These are phyloP conservation scores for Hippopotamyrus pictus DNA, from an alignment of 2,797 vertebrate genomes.

Conservation along the genomic window DNA sequence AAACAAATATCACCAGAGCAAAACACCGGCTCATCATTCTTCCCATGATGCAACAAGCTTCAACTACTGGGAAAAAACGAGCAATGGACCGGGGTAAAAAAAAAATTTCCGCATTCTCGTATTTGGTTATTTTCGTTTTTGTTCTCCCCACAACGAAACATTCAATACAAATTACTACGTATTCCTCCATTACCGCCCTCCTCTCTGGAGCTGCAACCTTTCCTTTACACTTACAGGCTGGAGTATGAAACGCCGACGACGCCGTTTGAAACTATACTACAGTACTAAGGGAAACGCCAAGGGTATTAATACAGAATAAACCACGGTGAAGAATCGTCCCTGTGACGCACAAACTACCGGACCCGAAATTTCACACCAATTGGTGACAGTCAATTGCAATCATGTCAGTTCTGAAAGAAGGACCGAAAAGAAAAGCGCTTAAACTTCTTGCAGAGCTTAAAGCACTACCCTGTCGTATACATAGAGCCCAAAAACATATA, in stretches of 20 bases:
- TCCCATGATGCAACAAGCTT: not conserved
- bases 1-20: not conserved
- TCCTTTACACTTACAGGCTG: not conserved
- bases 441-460: not conserved
- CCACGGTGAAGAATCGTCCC: not conserved
- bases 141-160: not conserved
- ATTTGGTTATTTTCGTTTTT: not conserved
- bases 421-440: not conserved
- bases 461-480: not conserved
- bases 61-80: not conserved
- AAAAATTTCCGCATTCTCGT: not conserved
- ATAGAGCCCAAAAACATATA: not conserved
- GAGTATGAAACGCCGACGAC: not conserved
- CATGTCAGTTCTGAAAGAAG: not conserved
- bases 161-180: not conserved
- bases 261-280: not conserved
- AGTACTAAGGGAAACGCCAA: too few relatives aligned
- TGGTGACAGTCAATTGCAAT: not conserved
- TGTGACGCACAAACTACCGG: not conserved
- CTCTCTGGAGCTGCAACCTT: not conserved
- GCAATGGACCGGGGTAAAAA: not conserved
- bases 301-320: not conserved
- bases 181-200: not conserved
- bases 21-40: not conserved
- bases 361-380: not conserved